phyloP scores from a whole-genome alignment of 2,888 invertebrate species.

The Cephus runcator region DNA sequence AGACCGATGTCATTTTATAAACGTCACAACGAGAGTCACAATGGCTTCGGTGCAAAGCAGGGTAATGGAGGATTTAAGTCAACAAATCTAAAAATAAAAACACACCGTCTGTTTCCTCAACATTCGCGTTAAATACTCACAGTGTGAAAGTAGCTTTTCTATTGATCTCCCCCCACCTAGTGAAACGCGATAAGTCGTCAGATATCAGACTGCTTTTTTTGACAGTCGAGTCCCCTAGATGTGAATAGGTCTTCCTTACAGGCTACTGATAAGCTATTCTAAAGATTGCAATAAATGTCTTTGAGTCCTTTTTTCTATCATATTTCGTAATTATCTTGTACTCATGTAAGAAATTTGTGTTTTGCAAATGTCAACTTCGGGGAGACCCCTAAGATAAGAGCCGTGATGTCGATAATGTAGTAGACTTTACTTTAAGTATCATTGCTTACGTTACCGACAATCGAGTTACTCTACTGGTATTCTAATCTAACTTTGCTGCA shows the following conservation, averaged over 20 bases:
- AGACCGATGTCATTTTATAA: not conserved
- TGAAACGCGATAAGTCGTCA: not conserved
- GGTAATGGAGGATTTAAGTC: not conserved
- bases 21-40: not conserved
- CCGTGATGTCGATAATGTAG: not conserved
- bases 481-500: not conserved
- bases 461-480: not conserved
- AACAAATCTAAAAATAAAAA: not conserved
- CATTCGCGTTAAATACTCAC: not conserved
- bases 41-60: not conserved
- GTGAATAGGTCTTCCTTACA: not conserved
- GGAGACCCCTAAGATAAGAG: not conserved
- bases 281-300: no score
- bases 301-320: not conserved
- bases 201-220: not conserved
- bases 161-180: constrained; percentile 9
- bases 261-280: not conserved
- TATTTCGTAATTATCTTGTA: not conserved
- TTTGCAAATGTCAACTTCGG: not conserved
- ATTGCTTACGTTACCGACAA: not conserved
- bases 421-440: not conserved
- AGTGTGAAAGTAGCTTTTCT: constrained; percentile 14
- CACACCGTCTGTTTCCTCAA: not conserved
- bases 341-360: not conserved
- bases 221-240: not conserved